Percentiles rank a stretch among this genome's conserved stretches.
phyloP scores from a whole-genome alignment of 2,797 vertebrate genomes.

The Hemitrygon akajei region DNA sequence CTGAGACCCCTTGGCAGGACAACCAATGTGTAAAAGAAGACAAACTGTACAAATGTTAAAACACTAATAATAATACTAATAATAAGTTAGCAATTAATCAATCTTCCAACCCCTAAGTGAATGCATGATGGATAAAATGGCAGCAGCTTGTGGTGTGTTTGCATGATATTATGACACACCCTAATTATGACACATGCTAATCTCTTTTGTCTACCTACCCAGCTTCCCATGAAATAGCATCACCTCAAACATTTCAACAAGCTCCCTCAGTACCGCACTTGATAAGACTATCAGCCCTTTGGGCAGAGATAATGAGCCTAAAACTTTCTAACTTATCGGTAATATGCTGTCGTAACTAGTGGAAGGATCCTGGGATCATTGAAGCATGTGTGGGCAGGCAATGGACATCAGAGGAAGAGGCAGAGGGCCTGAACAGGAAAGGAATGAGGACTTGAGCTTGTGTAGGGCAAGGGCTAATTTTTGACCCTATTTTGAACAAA shows the following conservation, averaged over 20 bases:
- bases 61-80: too few relatives aligned
- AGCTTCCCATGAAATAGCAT: neutral
- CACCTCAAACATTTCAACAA: neutral
- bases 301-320: neutral
- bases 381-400: neutral
- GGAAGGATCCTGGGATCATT: neutral
- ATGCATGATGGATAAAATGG: neutral
- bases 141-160: neutral
- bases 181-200: neutral
- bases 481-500: neutral
- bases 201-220: neutral
- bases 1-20: too few relatives aligned
- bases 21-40: too few relatives aligned
- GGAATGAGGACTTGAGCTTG: neutral
- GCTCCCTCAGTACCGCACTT: neutral
- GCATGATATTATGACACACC: neutral
- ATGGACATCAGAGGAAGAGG: neutral
- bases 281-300: too few relatives aligned
- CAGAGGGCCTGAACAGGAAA: neutral
- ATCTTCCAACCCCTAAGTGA: too few relatives aligned
- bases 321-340: neutral
- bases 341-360: neutral
- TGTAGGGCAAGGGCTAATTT: neutral
- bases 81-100: too few relatives aligned
- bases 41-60: too few relatives aligned